Base-by-base conservation (phyloP, 2,113 vertebrate genomes). In the Oncorhynchus gorbuscha region DNA sequence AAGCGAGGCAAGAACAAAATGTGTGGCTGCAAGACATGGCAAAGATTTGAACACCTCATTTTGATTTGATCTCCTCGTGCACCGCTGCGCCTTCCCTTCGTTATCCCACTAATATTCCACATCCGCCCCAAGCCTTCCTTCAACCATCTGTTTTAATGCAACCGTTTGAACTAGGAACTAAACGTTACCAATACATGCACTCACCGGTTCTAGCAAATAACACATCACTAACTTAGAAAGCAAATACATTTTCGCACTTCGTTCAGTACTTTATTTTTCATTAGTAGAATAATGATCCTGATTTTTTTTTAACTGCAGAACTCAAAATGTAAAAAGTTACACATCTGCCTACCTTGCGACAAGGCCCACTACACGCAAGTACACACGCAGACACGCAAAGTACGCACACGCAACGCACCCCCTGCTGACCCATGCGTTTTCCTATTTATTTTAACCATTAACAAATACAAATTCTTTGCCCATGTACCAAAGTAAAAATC, bases 41-140 rank as follows among this genome's bases (percentile, higher is more conserved):
- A 45, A 45, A 79, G 73, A 79, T 78, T 74, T 82, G 77, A 85
- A 83, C 76, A 84, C 83, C 81, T 87, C 71, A 55, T 87, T 87
- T 35, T 81, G 75, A 83, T 84, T 79, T 78, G 75, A 84, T 79
- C 88, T 79, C 39, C 39, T 11, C 79, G 16, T 55, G 51, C 51
- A 76, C 73, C 66, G 58, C 73, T 73, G 77, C 55, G 76, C 79
- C 79, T 79, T 84, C 68, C 83, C 72, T 82, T 83, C 68, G 68
- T 80, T 85, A 79, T 85, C 75, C 78, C 79, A 81, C 83, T 86
- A 87, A 89, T 86, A 90, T 88, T 86, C 83, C 81, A 92, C 89
- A 91, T 86, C 82, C 85, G 84, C 84, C 79, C 77, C 78, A 72
- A 86, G 77, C 80, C 79, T 14, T 76, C 80, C 79, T 12, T 76